A percentile compares a stretch with the other conserved stretches of the same genome.
Evolutionary conservation across 2,797 vertebrate genomes (phyloP).

Genomic region (Dermochelys coriacea): DNA sequence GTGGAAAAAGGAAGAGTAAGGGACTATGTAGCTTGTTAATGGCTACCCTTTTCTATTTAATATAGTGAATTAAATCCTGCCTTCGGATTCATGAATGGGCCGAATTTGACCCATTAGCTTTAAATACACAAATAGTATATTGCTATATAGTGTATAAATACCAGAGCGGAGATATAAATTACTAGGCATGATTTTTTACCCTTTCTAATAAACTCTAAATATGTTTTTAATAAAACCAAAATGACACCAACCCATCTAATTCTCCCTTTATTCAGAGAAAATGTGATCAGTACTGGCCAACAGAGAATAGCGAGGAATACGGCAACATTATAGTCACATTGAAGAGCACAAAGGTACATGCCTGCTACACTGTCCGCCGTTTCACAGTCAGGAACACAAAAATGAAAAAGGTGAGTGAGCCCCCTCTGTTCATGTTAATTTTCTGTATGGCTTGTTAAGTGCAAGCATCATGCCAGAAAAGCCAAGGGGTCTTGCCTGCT

Average conservation of each 20-base stretch:
- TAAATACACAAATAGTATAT: not conserved
- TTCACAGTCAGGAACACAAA: constrained; percentile 95
- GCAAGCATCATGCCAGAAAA: not conserved
- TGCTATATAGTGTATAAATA: not conserved
- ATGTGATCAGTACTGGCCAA: constrained; percentile 99
- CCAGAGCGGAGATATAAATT: not conserved
- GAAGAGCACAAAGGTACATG: constrained; percentile 95
- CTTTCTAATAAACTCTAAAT: not conserved
- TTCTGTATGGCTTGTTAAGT: not conserved
- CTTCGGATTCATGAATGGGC: not conserved
- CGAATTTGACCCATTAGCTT: constrained; percentile 11
- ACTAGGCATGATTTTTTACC: not conserved
- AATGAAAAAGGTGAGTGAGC: constrained; percentile 90
- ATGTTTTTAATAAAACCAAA: not conserved
- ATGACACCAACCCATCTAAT: not conserved
- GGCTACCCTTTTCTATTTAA: not conserved
- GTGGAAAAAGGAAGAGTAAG: constrained; percentile 99
- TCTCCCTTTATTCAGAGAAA: constrained; percentile 88
- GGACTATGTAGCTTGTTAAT: constrained; percentile 50
- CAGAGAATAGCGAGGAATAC: constrained; percentile 96
- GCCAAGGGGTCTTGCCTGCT: not conserved
- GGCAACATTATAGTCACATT: constrained; percentile 95
- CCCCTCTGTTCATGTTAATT: not conserved
- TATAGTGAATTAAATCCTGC: not conserved
- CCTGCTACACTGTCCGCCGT: constrained; percentile 95